These are phyloP conservation scores for Microplitis manilae DNA, from an alignment of 2,888 invertebrate genomes.

Conservation along the genomic window DNA sequence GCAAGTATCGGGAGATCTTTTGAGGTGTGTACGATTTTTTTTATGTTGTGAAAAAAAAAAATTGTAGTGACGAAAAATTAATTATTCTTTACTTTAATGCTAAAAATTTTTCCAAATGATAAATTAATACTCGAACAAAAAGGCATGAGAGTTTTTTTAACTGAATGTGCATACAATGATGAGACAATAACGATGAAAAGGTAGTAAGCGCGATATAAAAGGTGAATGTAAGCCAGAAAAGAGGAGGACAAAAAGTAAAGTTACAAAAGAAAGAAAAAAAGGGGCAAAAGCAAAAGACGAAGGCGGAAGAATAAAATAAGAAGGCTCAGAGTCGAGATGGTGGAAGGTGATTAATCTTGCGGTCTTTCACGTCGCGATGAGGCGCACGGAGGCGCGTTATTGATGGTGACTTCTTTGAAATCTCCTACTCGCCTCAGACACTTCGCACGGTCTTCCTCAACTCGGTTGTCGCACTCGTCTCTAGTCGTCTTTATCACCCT, in stretches of 20 bases:
- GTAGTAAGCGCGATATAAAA: neutral
- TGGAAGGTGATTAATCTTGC: slow-evolving; percentile 72
- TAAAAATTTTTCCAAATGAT: neutral
- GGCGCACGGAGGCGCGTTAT: slow-evolving; percentile 70
- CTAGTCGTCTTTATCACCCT: slow-evolving; percentile 41
- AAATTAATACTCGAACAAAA: neutral
- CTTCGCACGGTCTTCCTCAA: slow-evolving; percentile 54
- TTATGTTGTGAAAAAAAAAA: too few species aligned
- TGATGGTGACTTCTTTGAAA: slow-evolving; percentile 71
- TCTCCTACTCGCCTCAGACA: slow-evolving; percentile 47
- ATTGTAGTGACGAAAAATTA: too few species aligned
- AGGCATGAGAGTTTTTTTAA: neutral
- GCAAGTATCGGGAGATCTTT: too few species aligned
- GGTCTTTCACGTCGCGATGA: slow-evolving; percentile 71
- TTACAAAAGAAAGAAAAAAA: slow-evolving; percentile 14
- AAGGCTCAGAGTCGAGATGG: slow-evolving; percentile 67
- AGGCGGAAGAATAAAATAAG: slow-evolving; percentile 45
- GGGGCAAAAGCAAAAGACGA: slow-evolving; percentile 53
- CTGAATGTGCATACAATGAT: neutral
- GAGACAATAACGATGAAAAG: neutral
- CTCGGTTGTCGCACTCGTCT: slow-evolving; percentile 30
- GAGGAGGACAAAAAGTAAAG: neutral
- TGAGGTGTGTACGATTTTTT: too few species aligned
- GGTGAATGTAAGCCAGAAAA: neutral
- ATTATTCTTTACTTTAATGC: too few species aligned